These are phyloP conservation scores for Scortum barcoo DNA, from an alignment of 2,113 vertebrate genomes.

Conservation along the genomic window DNA sequence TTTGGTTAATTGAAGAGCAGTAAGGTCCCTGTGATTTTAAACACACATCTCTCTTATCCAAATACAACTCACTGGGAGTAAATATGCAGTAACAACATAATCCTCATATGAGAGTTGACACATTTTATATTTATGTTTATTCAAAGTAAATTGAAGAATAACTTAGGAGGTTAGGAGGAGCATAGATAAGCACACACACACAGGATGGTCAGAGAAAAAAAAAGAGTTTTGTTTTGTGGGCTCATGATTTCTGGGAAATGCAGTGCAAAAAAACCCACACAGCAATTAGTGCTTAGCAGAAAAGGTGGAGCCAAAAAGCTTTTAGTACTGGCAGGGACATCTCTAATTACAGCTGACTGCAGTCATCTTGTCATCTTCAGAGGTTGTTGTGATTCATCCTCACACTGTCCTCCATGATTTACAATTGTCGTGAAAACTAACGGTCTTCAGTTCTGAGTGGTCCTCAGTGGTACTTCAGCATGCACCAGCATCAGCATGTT, in stretches of 20 bases:
- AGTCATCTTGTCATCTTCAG: background rate
- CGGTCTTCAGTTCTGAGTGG: too few species aligned
- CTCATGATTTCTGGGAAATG: too few species aligned
- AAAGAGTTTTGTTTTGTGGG: slow-evolving; percentile 16
- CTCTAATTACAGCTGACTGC: background rate
- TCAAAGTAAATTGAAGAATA: background rate
- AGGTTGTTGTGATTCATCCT: background rate
- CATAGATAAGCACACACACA: too few species aligned
- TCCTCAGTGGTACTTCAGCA: background rate
- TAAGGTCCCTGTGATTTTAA: background rate
- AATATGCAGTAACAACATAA: background rate
- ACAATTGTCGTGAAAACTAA: background rate
- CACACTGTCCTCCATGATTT: background rate
- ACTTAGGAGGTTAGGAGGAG: too few species aligned
- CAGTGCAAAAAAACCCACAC: background rate
- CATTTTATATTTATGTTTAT: background rate
- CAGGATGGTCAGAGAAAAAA: too few species aligned
- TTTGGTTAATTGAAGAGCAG: background rate
- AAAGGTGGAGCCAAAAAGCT: background rate
- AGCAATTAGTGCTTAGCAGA: background rate
- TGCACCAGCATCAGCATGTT: too few species aligned
- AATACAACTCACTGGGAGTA: background rate
- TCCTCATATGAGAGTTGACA: background rate
- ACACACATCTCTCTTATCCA: background rate
- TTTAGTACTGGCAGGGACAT: background rate